Evolutionary conservation across 2,797 vertebrate genomes (phyloP), one percentile per base, ranked within the genome.

Genomic region (Choloepus didactylus): DNA sequence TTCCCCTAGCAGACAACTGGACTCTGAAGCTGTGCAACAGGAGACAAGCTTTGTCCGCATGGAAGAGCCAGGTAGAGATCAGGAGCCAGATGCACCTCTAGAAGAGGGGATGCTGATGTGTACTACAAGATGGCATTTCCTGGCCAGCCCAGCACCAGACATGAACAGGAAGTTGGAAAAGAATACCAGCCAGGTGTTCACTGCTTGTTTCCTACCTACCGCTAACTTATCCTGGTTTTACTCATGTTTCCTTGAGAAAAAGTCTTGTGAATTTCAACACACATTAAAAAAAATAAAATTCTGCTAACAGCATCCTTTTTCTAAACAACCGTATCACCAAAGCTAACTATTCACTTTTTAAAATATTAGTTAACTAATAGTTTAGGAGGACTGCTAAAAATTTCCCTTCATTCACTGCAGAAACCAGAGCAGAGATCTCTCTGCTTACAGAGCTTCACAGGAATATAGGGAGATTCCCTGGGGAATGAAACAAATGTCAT

Each of bases 401-500:
- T n/a, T 79, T 72, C 51, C 59, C 41, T 86, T 92, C 46, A 46
- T 64, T 89, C 66, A 35, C 9, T 77, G 23, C 3, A 77, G 67
- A 91, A 77, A 81, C 9, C 59, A n/a, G 35, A 89, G 46, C 9
- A 31, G 19, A 83, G 44, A 77, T 46, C 60, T 88, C 89, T 82
- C 60, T 77, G 14, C 75, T 94, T 41, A 5, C 2, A 49, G 67
- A 54, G 10, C 9, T 87, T 89, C 81, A 56, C 64, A 73, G 80
- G 35, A n/a, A 83, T 73, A 77, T 41, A n/a, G 69, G 35, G 67
- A 79, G 76, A 96, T 66, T 85, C 96, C 85, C 0, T 7, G 31
- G 66, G 31, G 59, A 89, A 75, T 82, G 83, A 35, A 96, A 41
- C 62, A 87, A 81, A 91, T 51, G 46, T 89, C 72, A 85, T 76